These are phyloP conservation scores for Trissoscelio sp. DNA, from an alignment of 2,888 invertebrate species.

Conservation along the genomic window DNA sequence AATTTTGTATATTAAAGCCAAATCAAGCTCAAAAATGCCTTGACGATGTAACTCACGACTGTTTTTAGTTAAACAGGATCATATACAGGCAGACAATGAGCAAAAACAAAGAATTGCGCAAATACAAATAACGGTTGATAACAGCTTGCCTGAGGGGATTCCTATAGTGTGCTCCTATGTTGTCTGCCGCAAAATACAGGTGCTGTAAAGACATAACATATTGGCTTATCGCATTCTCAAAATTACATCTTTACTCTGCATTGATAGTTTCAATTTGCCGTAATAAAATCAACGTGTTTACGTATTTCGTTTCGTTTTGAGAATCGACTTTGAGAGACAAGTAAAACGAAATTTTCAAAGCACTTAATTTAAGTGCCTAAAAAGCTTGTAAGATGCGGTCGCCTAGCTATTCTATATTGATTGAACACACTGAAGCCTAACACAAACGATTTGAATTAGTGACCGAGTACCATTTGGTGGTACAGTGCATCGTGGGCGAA, in stretches of 20 bases:
- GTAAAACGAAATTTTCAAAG: conserved; percentile 69
- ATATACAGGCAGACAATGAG: conserved; percentile 72
- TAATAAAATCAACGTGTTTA: conserved; percentile 6
- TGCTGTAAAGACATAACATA: conserved; percentile 86
- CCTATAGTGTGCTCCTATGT: conserved; percentile 87
- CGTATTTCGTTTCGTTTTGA: conserved; percentile 45
- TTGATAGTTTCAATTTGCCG: conserved; percentile 28
- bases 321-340: conserved; percentile 47
- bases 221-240: conserved; percentile 79
- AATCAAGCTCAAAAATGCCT: conserved; percentile 35
- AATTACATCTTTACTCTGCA: conserved; percentile 26
- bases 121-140: conserved; percentile 82
- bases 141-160: conserved; percentile 91
- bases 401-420: conserved; percentile 57
- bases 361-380: conserved; percentile 57
- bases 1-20: conserved; percentile 28
- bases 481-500: conserved; percentile 73
- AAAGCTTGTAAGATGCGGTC: conserved; percentile 60
- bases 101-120: conserved; percentile 72
- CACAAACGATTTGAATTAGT: conserved; percentile 64
- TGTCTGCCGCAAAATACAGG: conserved; percentile 87
- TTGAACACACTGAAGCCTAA: conserved; percentile 70
- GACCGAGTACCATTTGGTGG: conserved; percentile 74
- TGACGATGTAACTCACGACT: conserved; percentile 44
- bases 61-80: conserved; percentile 53